These are phyloP conservation scores for Montipora cactus DNA, from an alignment of 64 coral and sea anemone genomes.

Conservation along the genomic window DNA sequence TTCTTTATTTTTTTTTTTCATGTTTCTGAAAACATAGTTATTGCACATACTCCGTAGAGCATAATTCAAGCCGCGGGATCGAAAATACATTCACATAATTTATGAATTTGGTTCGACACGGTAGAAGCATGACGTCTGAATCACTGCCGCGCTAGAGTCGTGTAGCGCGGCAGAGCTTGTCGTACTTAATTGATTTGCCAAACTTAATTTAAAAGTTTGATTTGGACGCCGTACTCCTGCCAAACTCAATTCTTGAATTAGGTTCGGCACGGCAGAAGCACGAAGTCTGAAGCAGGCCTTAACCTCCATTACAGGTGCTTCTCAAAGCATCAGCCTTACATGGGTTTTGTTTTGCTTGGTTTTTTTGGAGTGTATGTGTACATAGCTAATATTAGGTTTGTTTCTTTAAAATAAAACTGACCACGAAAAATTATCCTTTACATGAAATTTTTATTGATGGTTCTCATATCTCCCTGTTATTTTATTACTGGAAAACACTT, in stretches of 20 bases:
- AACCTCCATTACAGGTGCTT: too few relatives aligned
- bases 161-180: constrained; percentile 24
- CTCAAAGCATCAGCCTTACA: too few relatives aligned
- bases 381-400: too few relatives aligned
- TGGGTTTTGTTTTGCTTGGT: too few relatives aligned
- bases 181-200: constrained; percentile 35
- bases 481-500: too few relatives aligned
- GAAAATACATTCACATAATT: constrained; percentile 53
- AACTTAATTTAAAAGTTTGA: constrained; percentile 62
- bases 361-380: too few relatives aligned
- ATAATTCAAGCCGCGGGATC: not conserved
- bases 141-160: not conserved
- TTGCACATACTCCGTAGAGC: constrained; percentile 25
- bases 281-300: constrained; percentile 51
- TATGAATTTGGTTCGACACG: constrained; percentile 37
- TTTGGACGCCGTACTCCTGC: constrained; percentile 58
- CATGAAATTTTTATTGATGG: too few relatives aligned
- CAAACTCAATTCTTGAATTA: constrained; percentile 8
- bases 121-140: constrained; percentile 45
- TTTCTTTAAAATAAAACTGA: too few relatives aligned
- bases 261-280: constrained; percentile 39
- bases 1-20: not conserved
- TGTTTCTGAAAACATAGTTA: not conserved
- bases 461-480: too few relatives aligned
- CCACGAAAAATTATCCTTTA: too few relatives aligned